Percentiles rank a stretch among this genome's conserved stretches.
These are phyloP conservation scores for Osmoderma eremita DNA, from an alignment of 2,888 invertebrate genomes.

Conservation along the genomic window DNA sequence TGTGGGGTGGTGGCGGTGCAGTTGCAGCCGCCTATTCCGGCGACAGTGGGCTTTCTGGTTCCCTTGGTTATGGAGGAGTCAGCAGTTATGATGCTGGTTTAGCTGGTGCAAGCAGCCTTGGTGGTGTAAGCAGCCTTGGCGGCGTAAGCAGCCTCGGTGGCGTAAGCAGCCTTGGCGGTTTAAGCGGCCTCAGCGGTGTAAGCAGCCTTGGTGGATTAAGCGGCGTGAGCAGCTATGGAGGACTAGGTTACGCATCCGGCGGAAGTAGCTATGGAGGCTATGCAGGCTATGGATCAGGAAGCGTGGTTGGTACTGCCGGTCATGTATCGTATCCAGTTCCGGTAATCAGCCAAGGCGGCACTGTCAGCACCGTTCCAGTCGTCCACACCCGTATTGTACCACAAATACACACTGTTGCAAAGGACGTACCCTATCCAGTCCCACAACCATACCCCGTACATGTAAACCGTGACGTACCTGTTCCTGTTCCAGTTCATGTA, in stretches of 20 bases:
- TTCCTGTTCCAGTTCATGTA: conserved; percentile 45
- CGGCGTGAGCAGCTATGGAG: neutral
- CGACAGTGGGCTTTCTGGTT: neutral
- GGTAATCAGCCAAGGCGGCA: neutral
- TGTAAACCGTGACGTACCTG: conserved; percentile 45
- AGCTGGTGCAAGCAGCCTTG: neutral
- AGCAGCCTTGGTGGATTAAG: neutral
- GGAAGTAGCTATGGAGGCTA: neutral
- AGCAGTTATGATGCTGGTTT: neutral
- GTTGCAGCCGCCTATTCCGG: neutral
- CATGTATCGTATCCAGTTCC: conserved; percentile 10
- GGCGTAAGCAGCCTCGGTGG: neutral
- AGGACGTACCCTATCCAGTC: conserved; percentile 52
- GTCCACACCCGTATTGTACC: conserved; percentile 42
- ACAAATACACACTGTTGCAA: conserved; percentile 49
- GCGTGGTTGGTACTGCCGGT: conserved; percentile 14
- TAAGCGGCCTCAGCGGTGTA: neutral
- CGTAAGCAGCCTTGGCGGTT: neutral
- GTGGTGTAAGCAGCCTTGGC: conserved; percentile 5
- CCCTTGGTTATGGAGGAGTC: neutral
- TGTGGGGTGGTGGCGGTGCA: conserved; percentile 4
- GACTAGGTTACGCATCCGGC: neutral
- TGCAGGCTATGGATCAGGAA: neutral
- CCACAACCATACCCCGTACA: conserved; percentile 57
- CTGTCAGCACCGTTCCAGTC: conserved; percentile 48